Evolutionary conservation across 2,888 invertebrate genomes (phyloP).

Genomic region (Aspidiotus destructor): DNA sequence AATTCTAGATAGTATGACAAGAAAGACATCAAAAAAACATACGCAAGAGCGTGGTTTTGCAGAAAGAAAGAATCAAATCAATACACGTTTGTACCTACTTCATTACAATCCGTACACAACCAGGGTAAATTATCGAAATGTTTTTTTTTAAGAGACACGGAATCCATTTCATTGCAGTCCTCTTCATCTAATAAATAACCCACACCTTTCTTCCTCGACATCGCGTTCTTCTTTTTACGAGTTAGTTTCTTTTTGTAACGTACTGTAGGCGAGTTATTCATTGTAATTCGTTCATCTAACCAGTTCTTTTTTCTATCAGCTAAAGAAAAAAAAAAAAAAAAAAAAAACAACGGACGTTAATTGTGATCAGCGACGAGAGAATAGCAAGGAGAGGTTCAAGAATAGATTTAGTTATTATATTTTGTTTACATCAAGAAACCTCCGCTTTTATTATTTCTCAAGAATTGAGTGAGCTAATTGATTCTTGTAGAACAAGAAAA

Average conservation of each 20-base stretch:
- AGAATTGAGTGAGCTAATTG: too few species aligned
- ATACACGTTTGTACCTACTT: background rate
- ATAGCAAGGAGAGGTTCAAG: too few species aligned
- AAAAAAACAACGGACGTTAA: too few species aligned
- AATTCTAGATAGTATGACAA: constrained; percentile 37
- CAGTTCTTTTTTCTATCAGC: too few species aligned
- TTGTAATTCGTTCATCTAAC: too few species aligned
- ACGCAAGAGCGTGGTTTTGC: background rate
- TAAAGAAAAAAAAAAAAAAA: too few species aligned
- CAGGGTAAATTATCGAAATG: constrained; percentile 16
- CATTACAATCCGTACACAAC: constrained; percentile 18
- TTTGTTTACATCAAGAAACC: too few species aligned
- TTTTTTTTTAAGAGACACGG: constrained; percentile 15
- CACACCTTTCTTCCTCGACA: constrained; percentile 14
- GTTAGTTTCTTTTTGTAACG: background rate
- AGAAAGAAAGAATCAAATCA: background rate
- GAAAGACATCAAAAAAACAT: background rate
- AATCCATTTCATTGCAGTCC: constrained; percentile 14
- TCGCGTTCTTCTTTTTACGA: constrained; percentile 9
- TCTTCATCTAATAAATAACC: constrained; percentile 13
- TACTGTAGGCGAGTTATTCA: too few species aligned
- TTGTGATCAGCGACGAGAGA: too few species aligned
- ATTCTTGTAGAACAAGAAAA: too few species aligned
- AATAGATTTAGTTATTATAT: too few species aligned
- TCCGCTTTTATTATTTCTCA: too few species aligned